Conservation (phyloP, 2,113 vertebrate species). For the Geococcyx californianus region DNA sequence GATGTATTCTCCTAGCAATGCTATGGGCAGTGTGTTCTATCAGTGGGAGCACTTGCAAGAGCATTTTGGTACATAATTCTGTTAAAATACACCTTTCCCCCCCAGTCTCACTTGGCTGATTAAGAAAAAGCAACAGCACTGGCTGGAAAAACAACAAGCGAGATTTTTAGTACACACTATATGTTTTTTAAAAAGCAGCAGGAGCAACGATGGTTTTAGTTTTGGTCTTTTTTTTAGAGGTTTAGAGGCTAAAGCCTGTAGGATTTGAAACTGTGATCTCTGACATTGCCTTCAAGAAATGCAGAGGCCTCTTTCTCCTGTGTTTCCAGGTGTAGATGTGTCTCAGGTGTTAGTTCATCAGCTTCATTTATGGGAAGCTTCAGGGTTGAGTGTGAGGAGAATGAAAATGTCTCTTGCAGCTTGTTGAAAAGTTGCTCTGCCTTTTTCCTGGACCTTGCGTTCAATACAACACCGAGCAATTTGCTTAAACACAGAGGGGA, state of each 20-base stretch:
- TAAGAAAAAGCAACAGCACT: not conserved
- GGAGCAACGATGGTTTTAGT: not conserved
- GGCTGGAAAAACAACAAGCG: not conserved
- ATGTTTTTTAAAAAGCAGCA: slow-evolving; percentile 16
- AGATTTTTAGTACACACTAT: not conserved
- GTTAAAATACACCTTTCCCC: not conserved
- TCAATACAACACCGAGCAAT: not conserved
- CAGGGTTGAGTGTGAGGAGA: slow-evolving; percentile 32
- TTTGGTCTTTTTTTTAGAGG: not conserved
- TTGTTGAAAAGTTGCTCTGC: not conserved
- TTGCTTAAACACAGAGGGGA: not conserved
- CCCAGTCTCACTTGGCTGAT: not conserved
- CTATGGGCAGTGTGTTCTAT: fast-evolving
- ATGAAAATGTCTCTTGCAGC: not conserved
- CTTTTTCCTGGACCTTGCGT: slow-evolving; percentile 15
- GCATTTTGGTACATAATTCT: not conserved
- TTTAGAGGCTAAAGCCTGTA: slow-evolving; percentile 48
- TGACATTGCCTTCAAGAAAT: slow-evolving; percentile 33
- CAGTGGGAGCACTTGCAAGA: not conserved
- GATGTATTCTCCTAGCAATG: fast-evolving
- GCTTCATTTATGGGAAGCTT: slow-evolving; percentile 54
- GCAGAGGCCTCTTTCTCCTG: not conserved
- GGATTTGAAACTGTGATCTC: slow-evolving; percentile 60
- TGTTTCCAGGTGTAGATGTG: slow-evolving; percentile 8
- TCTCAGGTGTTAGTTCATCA: slow-evolving; percentile 32